Percentiles rank a stretch among this genome's conserved stretches.
These are phyloP conservation scores for Ophion ventricosus DNA, from an alignment of 2,888 invertebrate species.

Conservation along the genomic window DNA sequence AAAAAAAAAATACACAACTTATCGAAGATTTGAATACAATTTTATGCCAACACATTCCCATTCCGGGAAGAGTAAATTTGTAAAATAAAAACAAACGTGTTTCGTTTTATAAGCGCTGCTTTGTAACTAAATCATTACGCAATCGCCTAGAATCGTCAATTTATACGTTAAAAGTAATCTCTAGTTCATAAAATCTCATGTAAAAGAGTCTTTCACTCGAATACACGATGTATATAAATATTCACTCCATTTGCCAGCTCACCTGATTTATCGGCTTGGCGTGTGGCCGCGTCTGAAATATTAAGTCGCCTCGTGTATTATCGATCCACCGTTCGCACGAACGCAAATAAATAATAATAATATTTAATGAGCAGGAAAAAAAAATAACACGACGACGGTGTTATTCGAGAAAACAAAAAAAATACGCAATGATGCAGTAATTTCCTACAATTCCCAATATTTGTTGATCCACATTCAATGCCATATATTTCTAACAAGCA, in stretches of 20 bases:
- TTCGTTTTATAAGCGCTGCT: too few species aligned
- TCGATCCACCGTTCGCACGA: slow-evolving; percentile 47
- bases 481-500: neutral
- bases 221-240: slow-evolving; percentile 9
- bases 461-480: neutral
- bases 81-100: neutral
- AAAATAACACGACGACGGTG: slow-evolving; percentile 22
- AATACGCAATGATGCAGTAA: neutral
- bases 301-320: slow-evolving; percentile 49
- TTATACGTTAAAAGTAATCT: neutral
- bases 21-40: neutral
- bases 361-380: slow-evolving; percentile 17
- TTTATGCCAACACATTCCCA: neutral
- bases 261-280: slow-evolving; percentile 50
- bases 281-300: slow-evolving; percentile 47
- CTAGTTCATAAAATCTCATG: neutral
- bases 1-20: slow-evolving; percentile 21
- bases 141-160: too few species aligned
- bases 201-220: neutral
- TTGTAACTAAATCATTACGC: too few species aligned
- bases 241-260: slow-evolving; percentile 19
- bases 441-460: neutral
- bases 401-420: neutral
- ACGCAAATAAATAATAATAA: slow-evolving; percentile 27
- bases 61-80: neutral